A percentile compares a stretch with the other conserved stretches of the same genome.
phyloP scores from a whole-genome alignment of 2,888 invertebrate species.

The Lamellibrachia satsuma region DNA sequence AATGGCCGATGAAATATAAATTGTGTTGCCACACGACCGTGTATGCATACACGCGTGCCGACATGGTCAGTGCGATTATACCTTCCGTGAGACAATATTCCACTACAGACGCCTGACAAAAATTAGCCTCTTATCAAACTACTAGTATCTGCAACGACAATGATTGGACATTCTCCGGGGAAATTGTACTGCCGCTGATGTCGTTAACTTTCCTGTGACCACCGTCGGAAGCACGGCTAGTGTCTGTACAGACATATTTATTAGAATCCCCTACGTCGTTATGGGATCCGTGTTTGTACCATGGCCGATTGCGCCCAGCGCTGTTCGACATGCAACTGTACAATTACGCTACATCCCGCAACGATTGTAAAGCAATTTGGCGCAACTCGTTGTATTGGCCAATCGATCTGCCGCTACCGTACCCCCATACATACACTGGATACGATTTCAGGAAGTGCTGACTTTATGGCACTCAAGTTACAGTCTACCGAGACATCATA shows the following conservation, averaged over 20 bases:
- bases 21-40: background rate
- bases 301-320: background rate
- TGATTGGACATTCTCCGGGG: background rate
- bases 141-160: background rate
- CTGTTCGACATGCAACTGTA: background rate
- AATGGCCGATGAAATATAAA: background rate
- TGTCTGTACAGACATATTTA: background rate
- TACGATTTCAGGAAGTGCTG: background rate
- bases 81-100: background rate
- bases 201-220: background rate
- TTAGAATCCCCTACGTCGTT: background rate
- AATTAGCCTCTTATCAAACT: background rate
- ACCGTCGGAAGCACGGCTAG: background rate
- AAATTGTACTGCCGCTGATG: background rate
- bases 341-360: background rate
- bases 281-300: background rate
- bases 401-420: background rate
- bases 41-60: background rate
- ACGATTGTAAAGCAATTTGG: constrained; percentile 13
- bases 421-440: background rate
- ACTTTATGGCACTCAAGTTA: background rate
- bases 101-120: background rate
- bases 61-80: background rate
- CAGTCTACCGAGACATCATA: background rate
- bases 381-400: background rate